Conservation (phyloP, 2,888 invertebrate genomes). For the Ornithoptera priamus region DNA sequence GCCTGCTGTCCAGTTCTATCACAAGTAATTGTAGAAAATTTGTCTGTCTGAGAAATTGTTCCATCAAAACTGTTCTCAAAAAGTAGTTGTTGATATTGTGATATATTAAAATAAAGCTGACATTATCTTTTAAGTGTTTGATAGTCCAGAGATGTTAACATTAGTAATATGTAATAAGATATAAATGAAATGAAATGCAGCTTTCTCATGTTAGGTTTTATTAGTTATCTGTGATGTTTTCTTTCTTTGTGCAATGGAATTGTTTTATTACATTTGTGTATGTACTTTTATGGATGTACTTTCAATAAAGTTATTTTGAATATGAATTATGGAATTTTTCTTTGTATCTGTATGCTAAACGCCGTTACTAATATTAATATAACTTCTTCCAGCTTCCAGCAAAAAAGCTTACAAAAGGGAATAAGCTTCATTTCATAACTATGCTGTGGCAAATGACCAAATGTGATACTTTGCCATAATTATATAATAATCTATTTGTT, state of each 20-base stretch:
- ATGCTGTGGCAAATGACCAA: no score
- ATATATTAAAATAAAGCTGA: conserved; percentile 70
- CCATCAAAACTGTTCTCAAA: conserved; percentile 37
- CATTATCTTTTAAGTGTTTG: conserved; percentile 46
- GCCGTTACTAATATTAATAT: no score
- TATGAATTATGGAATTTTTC: conserved; percentile 39
- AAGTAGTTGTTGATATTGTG: conserved; percentile 74
- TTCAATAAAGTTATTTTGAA: conserved; percentile 73
- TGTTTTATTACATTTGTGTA: conserved; percentile 56
- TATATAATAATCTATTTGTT: no score
- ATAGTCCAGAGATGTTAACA: conserved; percentile 58
- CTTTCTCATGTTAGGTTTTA: conserved; percentile 36
- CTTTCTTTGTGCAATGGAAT: conserved; percentile 63
- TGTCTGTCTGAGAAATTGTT: conserved; percentile 36
- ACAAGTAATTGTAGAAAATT: conserved; percentile 22
- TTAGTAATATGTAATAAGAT: conserved; percentile 30
- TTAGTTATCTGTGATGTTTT: conserved; percentile 70
- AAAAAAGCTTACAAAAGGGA: no score
- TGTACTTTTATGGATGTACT: conserved; percentile 49
- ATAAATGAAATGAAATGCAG: conserved; percentile 37
- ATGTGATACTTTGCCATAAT: no score
- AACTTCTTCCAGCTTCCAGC: no score
- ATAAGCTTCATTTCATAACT: no score
- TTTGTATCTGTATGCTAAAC: not conserved
- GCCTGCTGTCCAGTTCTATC: conserved; percentile 21